phyloP scores from a whole-genome alignment of 1,140 invertebrate genomes.

The Homarus americanus region DNA sequence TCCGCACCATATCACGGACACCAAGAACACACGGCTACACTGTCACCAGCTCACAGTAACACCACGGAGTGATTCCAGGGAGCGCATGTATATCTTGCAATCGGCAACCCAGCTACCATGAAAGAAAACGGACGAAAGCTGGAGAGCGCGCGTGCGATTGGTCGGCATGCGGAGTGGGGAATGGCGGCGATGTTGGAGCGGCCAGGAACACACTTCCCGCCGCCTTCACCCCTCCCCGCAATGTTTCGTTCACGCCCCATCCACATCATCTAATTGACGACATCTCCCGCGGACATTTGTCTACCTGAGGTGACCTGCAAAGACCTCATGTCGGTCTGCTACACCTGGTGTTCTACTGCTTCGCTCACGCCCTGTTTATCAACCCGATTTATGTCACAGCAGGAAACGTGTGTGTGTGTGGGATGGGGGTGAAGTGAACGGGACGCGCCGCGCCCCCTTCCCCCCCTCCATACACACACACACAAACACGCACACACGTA shows the following conservation, averaged over 20 bases:
- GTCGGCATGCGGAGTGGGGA: background rate
- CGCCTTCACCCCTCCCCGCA: background rate
- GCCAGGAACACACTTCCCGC: background rate
- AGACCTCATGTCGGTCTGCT: no score
- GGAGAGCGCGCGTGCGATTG: constrained; percentile 48
- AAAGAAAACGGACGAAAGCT: constrained; percentile 60
- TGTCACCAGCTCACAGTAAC: constrained; percentile 52
- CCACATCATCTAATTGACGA: background rate
- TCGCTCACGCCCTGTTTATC: no score
- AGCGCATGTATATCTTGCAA: constrained; percentile 64
- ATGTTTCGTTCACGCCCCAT: background rate
- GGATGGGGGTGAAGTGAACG: background rate
- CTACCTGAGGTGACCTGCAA: background rate
- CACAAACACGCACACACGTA: background rate
- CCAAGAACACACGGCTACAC: constrained; percentile 3
- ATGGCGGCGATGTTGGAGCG: constrained; percentile 49
- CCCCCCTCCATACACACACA: background rate
- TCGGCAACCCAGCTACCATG: constrained; percentile 55
- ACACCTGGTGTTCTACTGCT: no score
- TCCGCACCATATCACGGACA: background rate
- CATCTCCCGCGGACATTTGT: background rate
- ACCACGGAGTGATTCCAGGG: constrained; percentile 40
- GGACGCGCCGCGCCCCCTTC: background rate
- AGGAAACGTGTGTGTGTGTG: constrained; percentile 17
- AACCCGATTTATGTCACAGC: no score